A percentile compares a stretch with the other conserved stretches of the same genome.
These are phyloP conservation scores for Recurvirostra avosetta DNA, from an alignment of 2,113 vertebrate species.

Conservation along the genomic window DNA sequence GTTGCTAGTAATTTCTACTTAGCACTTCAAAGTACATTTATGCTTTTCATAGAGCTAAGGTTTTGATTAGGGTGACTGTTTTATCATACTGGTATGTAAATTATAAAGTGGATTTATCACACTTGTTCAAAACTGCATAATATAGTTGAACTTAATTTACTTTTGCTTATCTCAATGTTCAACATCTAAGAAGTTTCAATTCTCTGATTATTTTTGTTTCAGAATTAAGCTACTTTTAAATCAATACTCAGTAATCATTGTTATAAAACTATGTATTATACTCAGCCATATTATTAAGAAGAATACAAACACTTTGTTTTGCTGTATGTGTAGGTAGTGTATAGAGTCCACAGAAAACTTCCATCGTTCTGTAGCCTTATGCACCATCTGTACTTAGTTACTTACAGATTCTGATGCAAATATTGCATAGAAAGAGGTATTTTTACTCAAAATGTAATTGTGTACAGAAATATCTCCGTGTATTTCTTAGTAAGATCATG, in stretches of 20 bases:
- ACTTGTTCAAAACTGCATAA: neutral
- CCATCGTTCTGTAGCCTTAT: neutral
- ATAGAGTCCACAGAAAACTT: neutral
- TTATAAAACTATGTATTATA: neutral
- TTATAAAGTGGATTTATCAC: neutral
- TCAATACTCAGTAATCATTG: neutral
- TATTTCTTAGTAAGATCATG: neutral
- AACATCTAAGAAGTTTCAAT: neutral
- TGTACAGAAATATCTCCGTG: neutral
- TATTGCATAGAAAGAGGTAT: neutral
- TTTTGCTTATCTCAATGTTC: neutral
- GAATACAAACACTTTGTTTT: neutral
- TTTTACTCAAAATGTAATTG: neutral
- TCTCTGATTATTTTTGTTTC: neutral
- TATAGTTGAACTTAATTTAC: neutral
- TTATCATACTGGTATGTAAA: neutral
- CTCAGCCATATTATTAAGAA: neutral
- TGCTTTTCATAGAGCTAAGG: neutral
- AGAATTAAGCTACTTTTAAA: neutral
- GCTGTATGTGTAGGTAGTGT: neutral
- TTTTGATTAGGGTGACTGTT: neutral
- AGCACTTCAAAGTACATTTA: neutral
- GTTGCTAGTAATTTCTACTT: neutral
- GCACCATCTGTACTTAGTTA: neutral
- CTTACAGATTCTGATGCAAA: neutral